Evolutionary conservation across 2,888 invertebrate genomes (phyloP).

Genomic region (Himalopsyche kuldschensis): DNA sequence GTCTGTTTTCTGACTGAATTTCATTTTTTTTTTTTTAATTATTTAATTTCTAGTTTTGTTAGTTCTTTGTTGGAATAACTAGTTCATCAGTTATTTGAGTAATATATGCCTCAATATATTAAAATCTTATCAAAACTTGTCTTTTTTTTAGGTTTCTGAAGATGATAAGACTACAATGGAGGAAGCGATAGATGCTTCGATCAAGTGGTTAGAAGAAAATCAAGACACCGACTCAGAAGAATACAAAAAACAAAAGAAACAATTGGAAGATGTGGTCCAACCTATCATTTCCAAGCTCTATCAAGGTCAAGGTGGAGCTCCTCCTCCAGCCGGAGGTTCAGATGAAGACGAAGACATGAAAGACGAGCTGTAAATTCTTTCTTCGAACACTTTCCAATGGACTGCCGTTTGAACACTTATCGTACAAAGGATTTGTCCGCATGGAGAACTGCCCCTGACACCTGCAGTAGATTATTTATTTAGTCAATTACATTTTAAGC

Average conservation of each 20-base stretch:
- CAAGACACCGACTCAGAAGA: constrained; percentile 90
- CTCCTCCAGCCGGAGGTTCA: constrained; percentile 71
- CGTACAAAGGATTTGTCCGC: neutral
- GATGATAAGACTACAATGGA: constrained; percentile 95
- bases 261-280: constrained; percentile 91
- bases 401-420: neutral
- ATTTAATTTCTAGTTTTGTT: too few species aligned
- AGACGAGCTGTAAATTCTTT: constrained; percentile 72
- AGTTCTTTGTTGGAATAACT: neutral
- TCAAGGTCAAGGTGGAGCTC: constrained; percentile 79
- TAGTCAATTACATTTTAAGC: neutral
- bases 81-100: too few species aligned
- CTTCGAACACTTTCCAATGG: neutral
- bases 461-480: neutral
- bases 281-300: constrained; percentile 97
- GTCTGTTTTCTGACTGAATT: neutral
- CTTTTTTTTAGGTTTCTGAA: constrained; percentile 60
- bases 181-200: constrained; percentile 92
- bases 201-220: constrained; percentile 97
- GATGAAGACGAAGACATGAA: constrained; percentile 69
- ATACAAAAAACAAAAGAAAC: constrained; percentile 93
- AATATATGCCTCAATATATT: too few species aligned
- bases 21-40: neutral
- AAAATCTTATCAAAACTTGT: neutral
- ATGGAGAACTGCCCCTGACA: neutral